Evolutionary conservation across 2,888 invertebrate species (phyloP), one percentile per base, ranked within the genome.

Genomic region (Rhagophthalmus giganteus): DNA sequence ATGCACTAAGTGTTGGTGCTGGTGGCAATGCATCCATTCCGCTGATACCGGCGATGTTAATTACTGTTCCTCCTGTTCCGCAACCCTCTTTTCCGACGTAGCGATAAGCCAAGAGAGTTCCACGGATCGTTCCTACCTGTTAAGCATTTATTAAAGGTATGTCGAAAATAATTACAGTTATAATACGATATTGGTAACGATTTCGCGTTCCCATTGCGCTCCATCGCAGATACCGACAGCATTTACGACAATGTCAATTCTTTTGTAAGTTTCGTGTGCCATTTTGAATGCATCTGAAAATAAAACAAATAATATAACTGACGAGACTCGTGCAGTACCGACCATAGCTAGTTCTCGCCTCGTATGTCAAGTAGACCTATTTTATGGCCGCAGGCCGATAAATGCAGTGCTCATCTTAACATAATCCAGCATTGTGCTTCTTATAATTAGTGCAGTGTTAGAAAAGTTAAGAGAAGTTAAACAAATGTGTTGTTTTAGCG

Each of bases 31-130:
- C 70, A 37, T 70, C 68, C 33, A 78, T 61, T 1, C 80, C 81
- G 34, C 74, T 72, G 4, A 76, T 68, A 9, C 80, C 79, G 1
- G 80, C 71, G 27, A 79, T 67, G 61, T 82, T 81, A 2, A 82
- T 70, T 39, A 82, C 73, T 5, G 77, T 72, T 4, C 81, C 81
- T 1, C 80, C 79, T 16, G 61, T 59, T 6, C 76, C 76, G 3
- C 68, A 67, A 9, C 69, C 70, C 58, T 75, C 71, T 47, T 67
- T 72, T 10, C 75, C 70, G 61, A 78, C 66, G 61, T 74, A 70
- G 35, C 75, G 65, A 41, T 76, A 63, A 1, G 72, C 76, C 15
- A 77, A 59, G 9, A 71, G 50, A 1, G 69, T 72, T 2, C 73
- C 73, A 8, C 72, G 61, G 16, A 76, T 70, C 4, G 73, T 68